Conservation (phyloP, 2,113 vertebrate species). For the Stercorarius parasiticus region DNA sequence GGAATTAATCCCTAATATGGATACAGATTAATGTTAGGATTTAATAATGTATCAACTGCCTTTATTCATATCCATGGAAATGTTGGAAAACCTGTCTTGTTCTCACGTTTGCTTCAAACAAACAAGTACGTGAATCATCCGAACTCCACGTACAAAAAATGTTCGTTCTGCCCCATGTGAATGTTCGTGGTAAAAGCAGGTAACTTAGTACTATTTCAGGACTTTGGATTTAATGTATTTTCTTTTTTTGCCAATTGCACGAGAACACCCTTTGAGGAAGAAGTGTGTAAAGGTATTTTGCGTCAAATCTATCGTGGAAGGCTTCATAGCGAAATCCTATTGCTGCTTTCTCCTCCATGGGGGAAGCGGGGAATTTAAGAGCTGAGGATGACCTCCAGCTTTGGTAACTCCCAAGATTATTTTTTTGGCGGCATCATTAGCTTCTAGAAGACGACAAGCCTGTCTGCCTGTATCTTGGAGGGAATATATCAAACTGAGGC, state of each 20-base stretch:
- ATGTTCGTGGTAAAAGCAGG: background rate
- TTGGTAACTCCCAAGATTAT: background rate
- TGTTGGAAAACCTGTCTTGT: background rate
- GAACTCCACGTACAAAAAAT: background rate
- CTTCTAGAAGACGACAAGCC: background rate
- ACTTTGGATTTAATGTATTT: background rate
- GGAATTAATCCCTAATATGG: background rate
- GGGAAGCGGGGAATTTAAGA: background rate
- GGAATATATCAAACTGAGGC: background rate
- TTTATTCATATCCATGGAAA: background rate
- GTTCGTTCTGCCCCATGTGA: background rate
- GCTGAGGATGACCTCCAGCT: slow-evolving; percentile 16
- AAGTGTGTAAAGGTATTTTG: background rate
- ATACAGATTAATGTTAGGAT: background rate
- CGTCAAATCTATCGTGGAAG: background rate
- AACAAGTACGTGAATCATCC: background rate
- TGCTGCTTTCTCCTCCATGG: background rate
- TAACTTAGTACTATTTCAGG: background rate
- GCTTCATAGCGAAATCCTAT: background rate
- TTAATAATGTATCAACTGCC: background rate
- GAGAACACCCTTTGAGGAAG: background rate
- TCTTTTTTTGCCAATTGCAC: background rate
- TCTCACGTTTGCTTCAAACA: background rate
- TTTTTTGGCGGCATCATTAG: slow-evolving; percentile 9
- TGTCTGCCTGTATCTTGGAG: background rate